phyloP scores from a whole-genome alignment of 2,113 vertebrate species.

The Glaucidium brasilianum region DNA sequence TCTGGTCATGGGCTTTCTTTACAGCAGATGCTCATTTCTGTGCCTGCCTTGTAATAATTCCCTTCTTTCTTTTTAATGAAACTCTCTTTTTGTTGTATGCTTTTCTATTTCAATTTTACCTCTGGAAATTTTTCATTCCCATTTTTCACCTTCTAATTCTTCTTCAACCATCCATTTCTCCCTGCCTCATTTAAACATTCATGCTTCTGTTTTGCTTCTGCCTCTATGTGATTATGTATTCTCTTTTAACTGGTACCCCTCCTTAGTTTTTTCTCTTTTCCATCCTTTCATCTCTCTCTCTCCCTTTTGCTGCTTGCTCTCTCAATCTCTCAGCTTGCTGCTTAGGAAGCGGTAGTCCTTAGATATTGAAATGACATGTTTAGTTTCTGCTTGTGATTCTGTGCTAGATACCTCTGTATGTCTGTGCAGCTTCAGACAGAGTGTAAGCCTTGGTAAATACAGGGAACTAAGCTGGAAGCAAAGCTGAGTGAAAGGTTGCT shows the following conservation, averaged over 20 bases:
- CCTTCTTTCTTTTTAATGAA: not conserved
- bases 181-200: not conserved
- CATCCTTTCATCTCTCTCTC: conserved; percentile 17
- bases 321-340: not conserved
- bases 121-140: conserved; percentile 5
- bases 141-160: conserved; percentile 12
- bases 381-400: not conserved
- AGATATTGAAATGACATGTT: conserved; percentile 51
- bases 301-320: not conserved
- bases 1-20: not conserved
- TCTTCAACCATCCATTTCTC: not conserved
- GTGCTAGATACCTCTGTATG: not conserved
- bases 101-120: not conserved
- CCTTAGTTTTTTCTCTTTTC: not conserved
- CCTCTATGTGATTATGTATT: not conserved
- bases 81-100: conserved; percentile 1
- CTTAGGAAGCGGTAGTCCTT: not conserved
- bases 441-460: not conserved
- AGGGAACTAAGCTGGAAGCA: not conserved
- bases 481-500: conserved; percentile 9
- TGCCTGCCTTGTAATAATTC: conserved; percentile 1
- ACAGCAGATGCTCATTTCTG: not conserved
- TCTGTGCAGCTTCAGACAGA: not conserved
- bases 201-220: conserved; percentile 18
- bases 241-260: conserved; percentile 7